These are phyloP conservation scores for Drosophila flavopinicola DNA, from an alignment of 2,888 invertebrate species.

Conservation along the genomic window DNA sequence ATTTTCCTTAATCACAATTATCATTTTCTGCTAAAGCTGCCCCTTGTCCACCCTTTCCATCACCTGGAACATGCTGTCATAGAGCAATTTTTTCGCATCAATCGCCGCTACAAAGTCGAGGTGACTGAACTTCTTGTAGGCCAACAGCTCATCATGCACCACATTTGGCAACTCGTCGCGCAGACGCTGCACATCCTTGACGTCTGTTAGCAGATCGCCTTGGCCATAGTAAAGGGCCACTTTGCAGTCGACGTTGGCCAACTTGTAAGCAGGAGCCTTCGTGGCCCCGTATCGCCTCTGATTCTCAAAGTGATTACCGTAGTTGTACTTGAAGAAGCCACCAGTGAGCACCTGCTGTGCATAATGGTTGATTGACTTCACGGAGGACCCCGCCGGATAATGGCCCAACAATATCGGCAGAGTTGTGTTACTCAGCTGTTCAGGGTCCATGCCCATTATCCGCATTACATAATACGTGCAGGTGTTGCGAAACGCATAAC, in stretches of 20 bases:
- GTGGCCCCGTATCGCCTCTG: slow-evolving; percentile 24
- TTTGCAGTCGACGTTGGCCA: slow-evolving; percentile 84
- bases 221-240: slow-evolving; percentile 72
- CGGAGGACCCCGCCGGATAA: slow-evolving; percentile 86
- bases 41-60: slow-evolving; percentile 55
- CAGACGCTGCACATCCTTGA: slow-evolving; percentile 66
- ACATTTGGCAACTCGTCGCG: slow-evolving; percentile 67
- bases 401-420: slow-evolving; percentile 87
- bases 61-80: slow-evolving; percentile 43
- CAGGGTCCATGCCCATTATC: slow-evolving; percentile 83
- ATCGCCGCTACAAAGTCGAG: slow-evolving; percentile 47
- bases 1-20: not conserved
- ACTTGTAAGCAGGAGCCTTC: slow-evolving; percentile 84
- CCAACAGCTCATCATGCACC: slow-evolving; percentile 49
- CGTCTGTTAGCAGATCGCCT: slow-evolving; percentile 84
- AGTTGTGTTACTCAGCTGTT: slow-evolving; percentile 84
- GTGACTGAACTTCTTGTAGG: slow-evolving; percentile 47
- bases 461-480: slow-evolving; percentile 84
- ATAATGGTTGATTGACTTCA: slow-evolving; percentile 86
- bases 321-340: slow-evolving; percentile 85
- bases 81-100: slow-evolving; percentile 44
- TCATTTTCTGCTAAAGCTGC: slow-evolving; percentile 29
- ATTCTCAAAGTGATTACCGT: slow-evolving; percentile 80
- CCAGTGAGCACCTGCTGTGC: slow-evolving; percentile 83
- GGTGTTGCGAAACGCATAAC: slow-evolving; percentile 38